Percentiles rank a stretch among this genome's conserved stretches.
phyloP scores from a whole-genome alignment of 92 coral and sea anemone species.

The Epizoanthus illoricatus region DNA sequence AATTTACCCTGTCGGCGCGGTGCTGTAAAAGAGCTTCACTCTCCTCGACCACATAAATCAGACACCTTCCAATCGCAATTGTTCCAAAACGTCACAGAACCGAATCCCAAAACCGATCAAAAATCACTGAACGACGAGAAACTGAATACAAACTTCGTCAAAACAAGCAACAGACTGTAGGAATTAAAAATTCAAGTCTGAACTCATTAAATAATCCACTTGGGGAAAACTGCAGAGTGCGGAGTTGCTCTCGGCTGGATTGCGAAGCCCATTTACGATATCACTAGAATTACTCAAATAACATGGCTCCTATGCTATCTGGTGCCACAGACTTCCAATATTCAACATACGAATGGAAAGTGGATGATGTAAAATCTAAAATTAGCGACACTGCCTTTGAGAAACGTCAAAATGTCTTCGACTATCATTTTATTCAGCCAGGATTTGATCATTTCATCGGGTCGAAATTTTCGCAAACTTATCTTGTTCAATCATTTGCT shows the following conservation, averaged over 20 bases:
- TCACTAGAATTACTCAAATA: no score
- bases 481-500: neutral
- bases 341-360: neutral
- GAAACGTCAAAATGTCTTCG: slow-evolving; percentile 29
- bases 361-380: slow-evolving; percentile 35
- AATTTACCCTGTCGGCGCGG: no score
- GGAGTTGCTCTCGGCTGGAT: neutral
- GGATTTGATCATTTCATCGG: neutral
- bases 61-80: neutral
- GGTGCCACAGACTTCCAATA: neutral
- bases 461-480: neutral
- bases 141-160: neutral
- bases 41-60: neutral
- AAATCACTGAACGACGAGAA: neutral
- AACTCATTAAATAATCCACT: slow-evolving; percentile 17
- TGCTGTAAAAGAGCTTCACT: no score
- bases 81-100: neutral
- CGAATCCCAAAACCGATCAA: neutral
- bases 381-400: slow-evolving; percentile 25
- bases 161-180: slow-evolving; percentile 9
- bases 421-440: neutral
- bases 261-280: neutral
- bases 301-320: no score
- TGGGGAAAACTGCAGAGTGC: slow-evolving; percentile 26
- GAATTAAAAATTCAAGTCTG: slow-evolving; percentile 23